Evolutionary conservation across 2,888 invertebrate species (phyloP), one percentile per base, ranked within the genome.

Genomic region (Apodemia zela): DNA sequence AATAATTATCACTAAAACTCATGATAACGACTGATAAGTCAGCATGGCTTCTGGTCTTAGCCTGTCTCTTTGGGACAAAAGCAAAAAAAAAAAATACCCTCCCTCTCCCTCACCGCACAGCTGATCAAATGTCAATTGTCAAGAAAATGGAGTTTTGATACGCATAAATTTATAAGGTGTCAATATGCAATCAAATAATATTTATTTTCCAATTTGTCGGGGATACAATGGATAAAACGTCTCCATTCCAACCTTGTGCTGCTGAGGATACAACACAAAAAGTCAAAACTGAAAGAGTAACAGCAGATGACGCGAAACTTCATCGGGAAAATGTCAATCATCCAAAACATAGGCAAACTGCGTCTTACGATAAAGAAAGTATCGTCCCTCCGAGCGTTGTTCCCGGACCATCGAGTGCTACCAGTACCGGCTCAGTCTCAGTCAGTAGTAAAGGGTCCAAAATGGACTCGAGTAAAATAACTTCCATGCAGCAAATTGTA

Each of bases 401-500:
- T 74, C 81, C 89, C 74, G 90, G 89, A 73, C 82, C 90, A 70
- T 89, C 89, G 72, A 76, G 80, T 71, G 77, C 78, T 70, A 71
- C 79, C 68, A 79, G 76, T 71, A 72, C 84, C 69, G 80, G 80
- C 73, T 73, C 75, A 70, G 82, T 80, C 68, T 72, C 82, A 68
- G 70, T 77, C 64, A 77, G 73, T 72, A 76, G 71, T 69, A 79
- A 77, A 71, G 88, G 85, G 75, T 77, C 87, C 72, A 85, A 82
- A 70, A 92, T 92, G 92, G 92, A 92, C 80, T 81, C 87, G 38
- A 80, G 76, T 73, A 89, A 89, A 85, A 82, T 90, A 78, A 82
- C 87, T 76, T 90, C 90, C 68, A 93, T 94, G 87, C 93, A 94
- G 72, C 93, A 93, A 79, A 93, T 94, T 79, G 93, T 94, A 71